Base-by-base conservation (phyloP, 2,797 vertebrate species). In the Syngnathus acus region DNA sequence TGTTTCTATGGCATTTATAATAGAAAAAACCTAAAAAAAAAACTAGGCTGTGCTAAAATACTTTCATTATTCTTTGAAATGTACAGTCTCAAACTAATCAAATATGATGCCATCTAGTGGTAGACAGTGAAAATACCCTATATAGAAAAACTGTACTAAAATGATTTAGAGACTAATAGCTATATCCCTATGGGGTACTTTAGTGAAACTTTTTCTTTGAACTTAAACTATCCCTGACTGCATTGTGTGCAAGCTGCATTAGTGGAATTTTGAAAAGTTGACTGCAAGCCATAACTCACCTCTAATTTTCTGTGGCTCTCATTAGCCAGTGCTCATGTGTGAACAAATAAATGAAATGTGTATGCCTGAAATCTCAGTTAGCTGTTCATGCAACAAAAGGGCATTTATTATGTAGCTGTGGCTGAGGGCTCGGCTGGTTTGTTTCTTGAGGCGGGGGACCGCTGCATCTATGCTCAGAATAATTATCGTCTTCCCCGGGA, bases 281-380 rank as follows among this genome's bases (percentile, higher is more conserved):
- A 26, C 48, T 14, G 63, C 37, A 48, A 10, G 13, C 63, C 48
- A 9, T 5, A 60, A 14, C 42, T 47, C n/a, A 21, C 21, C 40
- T 42, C n/a, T 62, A 11, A 32, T 62, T 50, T 50, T 38, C 64
- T 48, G 19, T 57, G 76, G 70, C 74, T 82, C 80, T 89, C 84
- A 87, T 91, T 89, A 90, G 78, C 76, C 61, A 13, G 69, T 76
- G 74, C 80, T 72, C 70, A 65, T 78, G 74, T 78, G 69, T 74
- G 76, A 82, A 85, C 84, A 88, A 89, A 89, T 82, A 82, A 89
- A 87, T 88, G 75, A 88, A 89, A 91, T 82, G 81, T 83, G 88
- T 87, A 83, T 79, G 86, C 84, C 84, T 88, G 87, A 85, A 90
- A 82, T 86, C 74, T 65, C 78, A 40, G 79, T 89, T 91, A 91